Conservation (phyloP, 2,113 vertebrate species). For the Phaetusa simplex region DNA sequence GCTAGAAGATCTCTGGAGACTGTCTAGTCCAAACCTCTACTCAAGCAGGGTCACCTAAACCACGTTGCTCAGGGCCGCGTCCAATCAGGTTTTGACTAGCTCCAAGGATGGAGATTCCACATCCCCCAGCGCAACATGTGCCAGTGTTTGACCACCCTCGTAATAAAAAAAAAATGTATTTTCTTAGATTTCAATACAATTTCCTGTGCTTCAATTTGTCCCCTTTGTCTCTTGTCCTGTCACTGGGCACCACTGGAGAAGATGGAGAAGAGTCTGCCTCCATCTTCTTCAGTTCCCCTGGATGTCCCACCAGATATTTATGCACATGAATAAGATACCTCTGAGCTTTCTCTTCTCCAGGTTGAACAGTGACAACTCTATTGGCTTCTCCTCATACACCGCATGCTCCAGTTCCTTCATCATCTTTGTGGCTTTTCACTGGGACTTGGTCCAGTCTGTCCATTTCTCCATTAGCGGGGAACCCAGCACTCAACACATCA, state of each 20-base stretch:
- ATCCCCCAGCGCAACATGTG: background rate
- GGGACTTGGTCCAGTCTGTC: background rate
- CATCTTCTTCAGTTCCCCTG: rapidly evolving
- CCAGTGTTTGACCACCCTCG: background rate
- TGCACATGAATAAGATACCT: background rate
- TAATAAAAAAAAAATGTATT: background rate
- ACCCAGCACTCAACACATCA: too few species aligned
- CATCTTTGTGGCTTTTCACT: background rate
- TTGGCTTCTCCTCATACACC: background rate
- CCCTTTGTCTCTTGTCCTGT: background rate
- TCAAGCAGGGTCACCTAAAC: background rate
- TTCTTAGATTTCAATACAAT: background rate
- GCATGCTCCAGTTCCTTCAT: background rate
- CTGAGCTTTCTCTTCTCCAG: background rate
- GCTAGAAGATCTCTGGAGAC: background rate
- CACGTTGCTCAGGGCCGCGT: rapidly evolving
- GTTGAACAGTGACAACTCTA: background rate
- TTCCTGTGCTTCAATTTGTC: background rate
- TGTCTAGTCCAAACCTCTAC: background rate
- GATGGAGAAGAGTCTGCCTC: background rate
- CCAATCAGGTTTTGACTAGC: background rate
- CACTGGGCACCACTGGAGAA: background rate
- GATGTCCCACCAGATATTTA: too few species aligned
- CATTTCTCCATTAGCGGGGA: background rate
- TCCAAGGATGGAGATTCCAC: background rate